These are phyloP conservation scores for Trichoplusia ni DNA, from an alignment of 1,140 invertebrate genomes.

Conservation along the genomic window DNA sequence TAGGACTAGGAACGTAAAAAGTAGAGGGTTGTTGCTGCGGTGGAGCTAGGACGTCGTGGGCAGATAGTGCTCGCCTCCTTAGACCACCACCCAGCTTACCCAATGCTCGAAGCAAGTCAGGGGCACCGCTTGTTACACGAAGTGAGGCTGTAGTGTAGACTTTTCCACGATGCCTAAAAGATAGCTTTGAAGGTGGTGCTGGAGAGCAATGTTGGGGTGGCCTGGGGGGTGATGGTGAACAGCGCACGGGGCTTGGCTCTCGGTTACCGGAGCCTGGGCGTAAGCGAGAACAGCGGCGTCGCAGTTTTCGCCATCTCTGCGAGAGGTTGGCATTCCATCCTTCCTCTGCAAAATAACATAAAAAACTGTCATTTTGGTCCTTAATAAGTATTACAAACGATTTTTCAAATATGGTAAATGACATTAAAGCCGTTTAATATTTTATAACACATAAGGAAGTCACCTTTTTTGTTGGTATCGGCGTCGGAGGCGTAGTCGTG, in stretches of 20 bases:
- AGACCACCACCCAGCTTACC: slow-evolving; percentile 86
- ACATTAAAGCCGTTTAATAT: background rate
- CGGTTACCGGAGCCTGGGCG: slow-evolving; percentile 80
- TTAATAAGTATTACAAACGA: no score
- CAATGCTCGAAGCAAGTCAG: slow-evolving; percentile 85
- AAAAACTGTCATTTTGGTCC: background rate
- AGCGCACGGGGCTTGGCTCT: slow-evolving; percentile 76
- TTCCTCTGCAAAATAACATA: slow-evolving; percentile 83
- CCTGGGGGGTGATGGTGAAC: slow-evolving; percentile 78
- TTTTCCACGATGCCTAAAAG: slow-evolving; percentile 80
- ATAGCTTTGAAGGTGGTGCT: slow-evolving; percentile 73
- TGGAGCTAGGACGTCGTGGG: slow-evolving; percentile 84
- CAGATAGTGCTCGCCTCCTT: slow-evolving; percentile 84
- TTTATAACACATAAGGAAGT: slow-evolving; percentile 32
- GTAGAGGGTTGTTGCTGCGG: slow-evolving; percentile 80
- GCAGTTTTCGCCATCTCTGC: slow-evolving; percentile 87
- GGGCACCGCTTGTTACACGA: slow-evolving; percentile 83
- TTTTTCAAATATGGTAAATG: no score
- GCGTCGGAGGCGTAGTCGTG: slow-evolving; percentile 79
- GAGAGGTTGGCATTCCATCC: slow-evolving; percentile 88
- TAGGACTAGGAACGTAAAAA: slow-evolving; percentile 87
- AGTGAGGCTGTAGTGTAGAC: slow-evolving; percentile 84
- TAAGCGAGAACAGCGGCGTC: slow-evolving; percentile 85
- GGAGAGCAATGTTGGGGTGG: slow-evolving; percentile 68
- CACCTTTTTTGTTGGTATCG: slow-evolving; percentile 78